Percentiles rank a stretch among this genome's conserved stretches.
phyloP scores from a whole-genome alignment of 2,888 invertebrate genomes.

The Caenorhabditis sp. region DNA sequence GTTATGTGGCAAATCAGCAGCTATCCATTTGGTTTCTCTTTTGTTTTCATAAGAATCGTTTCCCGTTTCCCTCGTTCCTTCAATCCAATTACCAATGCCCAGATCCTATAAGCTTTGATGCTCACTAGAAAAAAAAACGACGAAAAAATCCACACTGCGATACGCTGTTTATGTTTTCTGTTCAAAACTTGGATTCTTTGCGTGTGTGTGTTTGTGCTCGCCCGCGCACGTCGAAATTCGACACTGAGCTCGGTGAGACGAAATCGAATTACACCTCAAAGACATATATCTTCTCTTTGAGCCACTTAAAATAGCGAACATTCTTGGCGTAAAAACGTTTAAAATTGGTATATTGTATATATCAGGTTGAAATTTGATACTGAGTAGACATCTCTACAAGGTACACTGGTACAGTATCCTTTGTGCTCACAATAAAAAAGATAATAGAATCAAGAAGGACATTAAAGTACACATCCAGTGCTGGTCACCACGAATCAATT shows the following conservation, averaged over 20 bases:
- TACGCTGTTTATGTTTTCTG: slow-evolving; percentile 47
- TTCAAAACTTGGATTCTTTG: slow-evolving; percentile 33
- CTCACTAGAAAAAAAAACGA: neutral
- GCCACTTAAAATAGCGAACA: slow-evolving; percentile 22
- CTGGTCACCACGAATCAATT: neutral
- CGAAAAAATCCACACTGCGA: slow-evolving; percentile 18
- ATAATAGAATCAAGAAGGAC: too few relatives aligned
- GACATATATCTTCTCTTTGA: slow-evolving; percentile 29
- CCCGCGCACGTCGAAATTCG: slow-evolving; percentile 51
- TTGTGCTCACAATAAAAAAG: too few relatives aligned
- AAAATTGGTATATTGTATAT: neutral
- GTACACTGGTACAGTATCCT: too few relatives aligned
- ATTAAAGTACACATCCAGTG: slow-evolving; percentile 5
- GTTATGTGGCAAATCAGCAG: neutral
- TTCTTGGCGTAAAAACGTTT: slow-evolving; percentile 2
- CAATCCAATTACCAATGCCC: neutral
- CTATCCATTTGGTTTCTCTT: too few relatives aligned
- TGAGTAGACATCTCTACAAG: too few relatives aligned
- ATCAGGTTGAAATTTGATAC: slow-evolving; percentile 2
- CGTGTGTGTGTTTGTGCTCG: slow-evolving; percentile 19
- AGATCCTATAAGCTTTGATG: neutral
- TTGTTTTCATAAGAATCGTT: neutral
- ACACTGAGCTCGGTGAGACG: slow-evolving; percentile 43
- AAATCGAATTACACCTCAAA: slow-evolving; percentile 62
- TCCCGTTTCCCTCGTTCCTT: neutral